A percentile compares a stretch with the other conserved stretches of the same genome.
phyloP scores from a whole-genome alignment of 2,888 invertebrate genomes.

The Scaptomyza reducta region DNA sequence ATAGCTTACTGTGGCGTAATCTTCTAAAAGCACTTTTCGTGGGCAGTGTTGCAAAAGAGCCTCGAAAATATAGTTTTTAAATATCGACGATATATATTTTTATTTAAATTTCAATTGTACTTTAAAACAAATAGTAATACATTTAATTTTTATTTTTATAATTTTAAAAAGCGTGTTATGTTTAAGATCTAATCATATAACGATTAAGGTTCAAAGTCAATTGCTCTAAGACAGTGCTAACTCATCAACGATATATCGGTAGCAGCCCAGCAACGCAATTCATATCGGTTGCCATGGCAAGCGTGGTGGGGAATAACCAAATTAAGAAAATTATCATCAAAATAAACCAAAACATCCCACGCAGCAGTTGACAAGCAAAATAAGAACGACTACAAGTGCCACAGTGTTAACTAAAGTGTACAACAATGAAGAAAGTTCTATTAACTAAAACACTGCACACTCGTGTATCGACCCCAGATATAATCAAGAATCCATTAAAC shows the following conservation, averaged over 20 bases:
- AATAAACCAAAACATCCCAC: conserved; percentile 42
- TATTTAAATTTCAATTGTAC: no score
- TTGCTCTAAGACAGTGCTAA: background rate
- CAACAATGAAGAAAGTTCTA: conserved; percentile 68
- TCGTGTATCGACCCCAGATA: conserved; percentile 30
- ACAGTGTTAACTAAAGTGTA: background rate
- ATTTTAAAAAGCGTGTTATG: no score
- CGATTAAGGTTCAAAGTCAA: no score
- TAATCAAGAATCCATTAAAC: conserved; percentile 29
- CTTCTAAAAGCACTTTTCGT: background rate
- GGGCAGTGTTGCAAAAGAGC: background rate
- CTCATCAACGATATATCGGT: background rate
- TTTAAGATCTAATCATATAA: no score
- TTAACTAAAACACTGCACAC: conserved; percentile 58
- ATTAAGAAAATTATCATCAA: conserved; percentile 31
- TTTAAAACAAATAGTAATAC: no score
- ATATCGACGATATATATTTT: no score
- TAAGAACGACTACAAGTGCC: background rate
- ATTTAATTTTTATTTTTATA: no score
- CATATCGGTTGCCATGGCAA: conserved; percentile 16
- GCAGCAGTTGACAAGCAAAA: background rate
- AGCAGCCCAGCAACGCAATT: conserved; percentile 10
- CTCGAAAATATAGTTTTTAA: no score
- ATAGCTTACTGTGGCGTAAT: background rate
- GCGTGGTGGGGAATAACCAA: conserved; percentile 69